Percentiles rank a stretch among this genome's conserved stretches.
Evolutionary conservation across 2,888 invertebrate species (phyloP).

Genomic region (Nymphalis polychloros): DNA sequence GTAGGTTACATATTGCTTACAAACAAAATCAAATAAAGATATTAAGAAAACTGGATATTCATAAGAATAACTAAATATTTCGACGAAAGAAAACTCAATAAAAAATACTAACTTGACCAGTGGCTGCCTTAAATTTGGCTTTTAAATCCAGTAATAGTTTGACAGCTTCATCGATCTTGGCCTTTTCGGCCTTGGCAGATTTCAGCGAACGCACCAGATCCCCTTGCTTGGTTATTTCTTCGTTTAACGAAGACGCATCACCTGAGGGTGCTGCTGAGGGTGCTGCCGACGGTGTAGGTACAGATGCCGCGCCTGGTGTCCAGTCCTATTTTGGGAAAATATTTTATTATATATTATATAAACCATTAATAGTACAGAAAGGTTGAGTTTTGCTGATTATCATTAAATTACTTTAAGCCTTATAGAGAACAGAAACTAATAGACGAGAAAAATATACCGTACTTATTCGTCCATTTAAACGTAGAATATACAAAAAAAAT

Average conservation of each 20-base stretch:
- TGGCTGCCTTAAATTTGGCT: conserved; percentile 84
- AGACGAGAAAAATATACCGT: too few species aligned
- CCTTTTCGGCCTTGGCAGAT: conserved; percentile 79
- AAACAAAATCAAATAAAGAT: too few species aligned
- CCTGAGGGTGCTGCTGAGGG: conserved; percentile 13
- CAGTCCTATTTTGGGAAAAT: conserved; percentile 39
- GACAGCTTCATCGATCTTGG: conserved; percentile 62
- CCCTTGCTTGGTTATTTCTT: conserved; percentile 82
- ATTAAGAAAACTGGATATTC: too few species aligned
- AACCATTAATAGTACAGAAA: neutral
- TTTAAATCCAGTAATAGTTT: conserved; percentile 86
- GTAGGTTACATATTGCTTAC: too few species aligned
- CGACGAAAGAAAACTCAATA: too few species aligned
- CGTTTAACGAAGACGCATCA: conserved; percentile 43
- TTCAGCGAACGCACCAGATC: conserved; percentile 87
- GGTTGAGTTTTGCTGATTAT: too few species aligned
- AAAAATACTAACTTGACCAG: conserved; percentile 51
- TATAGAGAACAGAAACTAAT: too few species aligned
- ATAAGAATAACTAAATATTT: too few species aligned
- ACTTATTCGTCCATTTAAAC: too few species aligned
- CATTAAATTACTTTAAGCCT: too few species aligned
- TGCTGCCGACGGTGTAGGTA: neutral
- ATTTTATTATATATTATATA: neutral
- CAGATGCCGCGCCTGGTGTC: conserved; percentile 36
- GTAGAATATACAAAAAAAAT: too few species aligned